Conservation (phyloP, 2,888 invertebrate genomes). For the Asteroscopus sphinx region DNA sequence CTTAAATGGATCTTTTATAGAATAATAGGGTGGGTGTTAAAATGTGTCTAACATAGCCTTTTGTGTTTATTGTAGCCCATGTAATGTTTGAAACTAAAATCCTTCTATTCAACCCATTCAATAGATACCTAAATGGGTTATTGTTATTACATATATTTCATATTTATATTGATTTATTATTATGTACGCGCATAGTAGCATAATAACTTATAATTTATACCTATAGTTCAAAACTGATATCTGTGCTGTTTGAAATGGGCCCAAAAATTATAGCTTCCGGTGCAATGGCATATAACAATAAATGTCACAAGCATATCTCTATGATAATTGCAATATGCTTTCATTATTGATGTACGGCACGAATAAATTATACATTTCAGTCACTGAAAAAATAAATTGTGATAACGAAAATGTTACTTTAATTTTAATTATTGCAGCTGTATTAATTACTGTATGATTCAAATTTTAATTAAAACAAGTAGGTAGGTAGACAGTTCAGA, state of each 20-base stretch:
- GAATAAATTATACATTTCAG: slow-evolving; percentile 15
- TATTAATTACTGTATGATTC: slow-evolving; percentile 6
- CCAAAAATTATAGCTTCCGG: slow-evolving; percentile 29
- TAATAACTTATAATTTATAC: too few relatives aligned
- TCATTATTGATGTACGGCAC: slow-evolving; percentile 38
- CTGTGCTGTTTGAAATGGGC: slow-evolving; percentile 15
- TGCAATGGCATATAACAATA: slow-evolving; percentile 32
- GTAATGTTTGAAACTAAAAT: background rate
- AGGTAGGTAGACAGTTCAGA: background rate
- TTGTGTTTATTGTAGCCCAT: background rate
- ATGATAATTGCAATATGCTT: slow-evolving; percentile 31
- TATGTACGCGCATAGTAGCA: background rate
- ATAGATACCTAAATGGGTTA: slow-evolving; percentile 12
- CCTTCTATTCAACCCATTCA: slow-evolving; percentile 2
- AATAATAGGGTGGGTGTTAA: background rate
- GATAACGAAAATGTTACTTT: slow-evolving; percentile 3
- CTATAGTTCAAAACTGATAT: too few relatives aligned
- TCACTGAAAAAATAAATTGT: background rate
- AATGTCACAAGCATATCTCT: slow-evolving; percentile 37
- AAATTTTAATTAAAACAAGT: slow-evolving; percentile 33
- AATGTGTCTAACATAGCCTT: background rate
- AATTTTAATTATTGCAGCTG: slow-evolving; percentile 15
- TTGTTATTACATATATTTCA: too few relatives aligned
- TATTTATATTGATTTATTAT: slow-evolving; percentile 28
- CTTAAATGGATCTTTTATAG: background rate